A percentile compares a stretch with the other conserved stretches of the same genome.
Evolutionary conservation across 2,113 vertebrate species (phyloP).

Genomic region (Riparia riparia): DNA sequence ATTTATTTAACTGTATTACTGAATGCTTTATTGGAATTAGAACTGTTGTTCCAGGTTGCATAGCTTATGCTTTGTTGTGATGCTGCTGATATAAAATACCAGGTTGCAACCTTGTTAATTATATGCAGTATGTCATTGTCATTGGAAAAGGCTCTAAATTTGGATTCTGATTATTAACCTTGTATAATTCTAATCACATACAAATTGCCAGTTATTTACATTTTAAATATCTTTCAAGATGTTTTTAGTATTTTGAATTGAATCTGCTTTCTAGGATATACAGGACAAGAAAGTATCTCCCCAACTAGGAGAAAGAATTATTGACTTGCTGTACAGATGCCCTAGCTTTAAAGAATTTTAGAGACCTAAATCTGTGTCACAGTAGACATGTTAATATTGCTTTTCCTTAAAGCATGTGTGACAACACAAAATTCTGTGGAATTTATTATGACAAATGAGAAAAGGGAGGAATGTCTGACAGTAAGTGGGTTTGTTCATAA

Average conservation of each 20-base stretch:
- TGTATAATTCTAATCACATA: not conserved
- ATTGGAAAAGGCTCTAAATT: not conserved
- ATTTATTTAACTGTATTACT: not conserved
- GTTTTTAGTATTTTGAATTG: not conserved
- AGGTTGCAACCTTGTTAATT: not conserved
- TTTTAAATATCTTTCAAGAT: not conserved
- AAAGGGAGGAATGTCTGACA: not conserved
- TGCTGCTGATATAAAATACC: not conserved
- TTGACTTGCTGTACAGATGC: not conserved
- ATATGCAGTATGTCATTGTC: not conserved
- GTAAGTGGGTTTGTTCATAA: not conserved
- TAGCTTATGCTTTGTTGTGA: not conserved
- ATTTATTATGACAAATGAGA: not conserved
- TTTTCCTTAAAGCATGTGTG: not conserved
- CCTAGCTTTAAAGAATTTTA: not conserved
- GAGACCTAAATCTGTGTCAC: not conserved
- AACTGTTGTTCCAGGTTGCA: not conserved
- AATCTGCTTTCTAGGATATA: not conserved
- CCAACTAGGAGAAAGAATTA: not conserved
- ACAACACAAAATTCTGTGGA: not conserved
- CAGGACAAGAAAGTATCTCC: not conserved
- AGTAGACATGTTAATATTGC: not conserved
- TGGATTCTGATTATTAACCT: not conserved
- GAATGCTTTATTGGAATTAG: not conserved
- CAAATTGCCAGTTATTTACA: not conserved